Evolutionary conservation across 2,888 invertebrate genomes (phyloP).

Genomic region (Rhamphomyia laevipes): DNA sequence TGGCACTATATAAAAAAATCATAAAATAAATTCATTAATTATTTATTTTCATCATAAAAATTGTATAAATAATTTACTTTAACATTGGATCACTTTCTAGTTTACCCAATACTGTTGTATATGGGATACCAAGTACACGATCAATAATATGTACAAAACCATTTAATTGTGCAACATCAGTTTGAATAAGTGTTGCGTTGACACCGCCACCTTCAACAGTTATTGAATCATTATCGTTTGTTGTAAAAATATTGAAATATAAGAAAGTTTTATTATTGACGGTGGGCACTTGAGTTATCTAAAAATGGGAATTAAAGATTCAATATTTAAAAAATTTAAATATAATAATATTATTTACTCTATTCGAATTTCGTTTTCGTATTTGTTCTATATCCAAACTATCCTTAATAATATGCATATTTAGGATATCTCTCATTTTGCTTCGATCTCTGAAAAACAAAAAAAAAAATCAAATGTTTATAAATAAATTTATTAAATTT

Average conservation of each 20-base stretch:
- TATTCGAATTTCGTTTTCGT: conserved; percentile 54
- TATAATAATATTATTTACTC: conserved; percentile 39
- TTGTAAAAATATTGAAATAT: conserved; percentile 66
- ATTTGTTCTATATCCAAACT: conserved; percentile 65
- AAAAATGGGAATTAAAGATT: not conserved
- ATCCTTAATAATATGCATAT: conserved; percentile 70
- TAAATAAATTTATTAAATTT: not conserved
- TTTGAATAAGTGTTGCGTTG: conserved; percentile 75
- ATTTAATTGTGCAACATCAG: conserved; percentile 85
- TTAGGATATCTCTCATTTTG: conserved; percentile 62
- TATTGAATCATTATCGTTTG: conserved; percentile 53
- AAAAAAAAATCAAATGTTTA: not conserved
- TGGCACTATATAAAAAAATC: conserved; percentile 44
- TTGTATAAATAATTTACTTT: conserved; percentile 46
- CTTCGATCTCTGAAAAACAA: conserved; percentile 46
- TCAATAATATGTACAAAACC: conserved; percentile 91
- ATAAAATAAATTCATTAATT: not conserved
- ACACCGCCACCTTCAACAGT: conserved; percentile 89
- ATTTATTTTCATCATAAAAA: not conserved
- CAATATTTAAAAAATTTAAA: not conserved
- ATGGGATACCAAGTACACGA: conserved; percentile 79
- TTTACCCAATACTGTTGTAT: conserved; percentile 73
- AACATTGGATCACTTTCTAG: conserved; percentile 76
- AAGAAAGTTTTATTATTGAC: conserved; percentile 62
- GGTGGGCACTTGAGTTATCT: conserved; percentile 68